Conservation (phyloP, 2,113 vertebrate species). For the Corythornis madagascariensis region DNA sequence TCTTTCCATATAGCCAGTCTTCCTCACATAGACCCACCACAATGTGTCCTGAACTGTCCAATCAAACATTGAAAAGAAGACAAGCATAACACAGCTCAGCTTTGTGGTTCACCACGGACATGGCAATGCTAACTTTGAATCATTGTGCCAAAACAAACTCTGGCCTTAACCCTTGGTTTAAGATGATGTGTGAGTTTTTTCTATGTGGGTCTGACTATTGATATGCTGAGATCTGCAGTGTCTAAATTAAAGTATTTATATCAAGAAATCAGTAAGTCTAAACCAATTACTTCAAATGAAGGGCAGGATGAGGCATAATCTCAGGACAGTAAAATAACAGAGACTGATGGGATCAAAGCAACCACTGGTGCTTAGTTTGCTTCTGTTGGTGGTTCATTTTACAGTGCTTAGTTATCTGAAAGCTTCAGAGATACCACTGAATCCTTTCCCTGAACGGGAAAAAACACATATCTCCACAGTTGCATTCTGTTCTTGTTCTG, state of each 20-base stretch:
- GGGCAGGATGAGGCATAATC: not conserved
- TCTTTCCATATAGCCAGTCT: not conserved
- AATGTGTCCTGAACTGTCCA: not conserved
- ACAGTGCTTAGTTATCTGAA: not conserved
- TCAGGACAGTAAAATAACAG: constrained; percentile 10
- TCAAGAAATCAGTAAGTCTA: constrained; percentile 9
- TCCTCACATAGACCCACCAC: not conserved
- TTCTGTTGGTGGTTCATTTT: not conserved
- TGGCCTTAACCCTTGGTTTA: not conserved
- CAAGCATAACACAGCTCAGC: not conserved
- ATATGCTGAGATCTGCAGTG: not conserved
- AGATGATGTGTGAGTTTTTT: not conserved
- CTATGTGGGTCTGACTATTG: not conserved
- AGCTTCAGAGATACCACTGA: not conserved
- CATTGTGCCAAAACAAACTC: not conserved
- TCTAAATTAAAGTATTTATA: not conserved
- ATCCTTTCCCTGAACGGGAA: not conserved
- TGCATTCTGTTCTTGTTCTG: constrained; percentile 17
- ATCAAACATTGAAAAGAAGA: not conserved
- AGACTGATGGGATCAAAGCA: constrained; percentile 19
- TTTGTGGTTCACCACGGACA: not conserved
- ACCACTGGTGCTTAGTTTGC: not conserved
- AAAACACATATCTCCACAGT: not conserved
- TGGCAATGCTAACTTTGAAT: not conserved
- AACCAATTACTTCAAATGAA: not conserved